These are phyloP conservation scores for Lichenostomus cassidix DNA, from an alignment of 2,113 vertebrate genomes.

Conservation along the genomic window DNA sequence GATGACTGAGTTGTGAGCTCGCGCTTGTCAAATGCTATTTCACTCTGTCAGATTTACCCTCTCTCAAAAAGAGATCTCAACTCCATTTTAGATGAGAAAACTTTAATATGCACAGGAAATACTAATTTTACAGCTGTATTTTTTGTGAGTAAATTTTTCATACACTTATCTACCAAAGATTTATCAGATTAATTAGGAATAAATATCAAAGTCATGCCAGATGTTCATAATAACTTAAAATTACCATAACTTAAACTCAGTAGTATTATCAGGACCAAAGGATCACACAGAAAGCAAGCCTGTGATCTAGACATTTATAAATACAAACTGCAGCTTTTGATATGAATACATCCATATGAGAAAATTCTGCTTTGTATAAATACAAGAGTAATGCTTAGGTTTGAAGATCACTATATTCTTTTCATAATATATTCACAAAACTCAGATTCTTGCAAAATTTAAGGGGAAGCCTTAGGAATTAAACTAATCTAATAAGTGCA, in stretches of 20 bases:
- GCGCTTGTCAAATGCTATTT: background rate
- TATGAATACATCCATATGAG: background rate
- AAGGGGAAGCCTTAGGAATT: background rate
- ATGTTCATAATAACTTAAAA: background rate
- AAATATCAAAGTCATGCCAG: background rate
- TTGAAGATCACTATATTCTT: background rate
- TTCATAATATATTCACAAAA: background rate
- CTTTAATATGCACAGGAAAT: slow-evolving; percentile 9
- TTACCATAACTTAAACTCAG: background rate
- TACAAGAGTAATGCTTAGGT: background rate
- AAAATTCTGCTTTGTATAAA: background rate
- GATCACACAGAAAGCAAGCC: background rate
- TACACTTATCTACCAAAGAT: background rate
- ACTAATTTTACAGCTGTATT: background rate
- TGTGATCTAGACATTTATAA: background rate
- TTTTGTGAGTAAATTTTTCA: background rate
- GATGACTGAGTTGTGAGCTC: background rate
- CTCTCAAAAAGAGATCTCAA: background rate
- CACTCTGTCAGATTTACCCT: background rate
- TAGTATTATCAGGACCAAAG: background rate
- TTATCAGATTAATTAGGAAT: background rate
- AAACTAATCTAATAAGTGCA: background rate
- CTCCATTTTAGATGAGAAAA: background rate
- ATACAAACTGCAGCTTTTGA: background rate
- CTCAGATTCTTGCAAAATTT: background rate